Conservation (phyloP, 1,140 invertebrate genomes). For the Papilio polyxenes region DNA sequence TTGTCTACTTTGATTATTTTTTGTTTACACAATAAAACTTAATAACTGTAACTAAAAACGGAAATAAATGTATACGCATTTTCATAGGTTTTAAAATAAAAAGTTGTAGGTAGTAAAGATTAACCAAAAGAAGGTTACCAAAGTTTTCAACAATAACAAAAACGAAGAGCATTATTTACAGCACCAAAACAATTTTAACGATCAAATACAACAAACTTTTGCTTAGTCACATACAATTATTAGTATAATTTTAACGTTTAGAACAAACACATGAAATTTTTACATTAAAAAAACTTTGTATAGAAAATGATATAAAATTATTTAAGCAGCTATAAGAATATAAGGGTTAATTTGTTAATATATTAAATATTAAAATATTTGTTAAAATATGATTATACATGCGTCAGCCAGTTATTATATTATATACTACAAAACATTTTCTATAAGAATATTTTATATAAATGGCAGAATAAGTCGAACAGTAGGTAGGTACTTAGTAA, state of each 20-base stretch:
- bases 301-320: not conserved
- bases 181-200: conserved; percentile 7
- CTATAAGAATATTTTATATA: not conserved
- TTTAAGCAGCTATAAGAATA: not conserved
- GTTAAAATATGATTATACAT: not conserved
- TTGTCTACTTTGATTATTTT: too few relatives aligned
- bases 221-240: not conserved
- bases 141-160: conserved; percentile 10
- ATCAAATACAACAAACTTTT: not conserved
- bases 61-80: too few relatives aligned
- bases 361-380: not conserved
- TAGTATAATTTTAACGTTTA: not conserved
- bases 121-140: not conserved
- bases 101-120: not conserved
- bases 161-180: conserved; percentile 31
- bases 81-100: too few relatives aligned
- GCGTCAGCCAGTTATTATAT: conserved; percentile 6
- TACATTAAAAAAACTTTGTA: not conserved
- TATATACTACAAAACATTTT: not conserved
- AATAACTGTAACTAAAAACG: too few relatives aligned
- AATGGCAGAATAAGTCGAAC: not conserved
- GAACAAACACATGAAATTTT: not conserved
- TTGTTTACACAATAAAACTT: too few relatives aligned
- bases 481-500: not conserved
- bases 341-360: not conserved